Evolutionary conservation across 1,140 invertebrate genomes (phyloP).

Genomic region (Carcinoscorpius rotundicauda): DNA sequence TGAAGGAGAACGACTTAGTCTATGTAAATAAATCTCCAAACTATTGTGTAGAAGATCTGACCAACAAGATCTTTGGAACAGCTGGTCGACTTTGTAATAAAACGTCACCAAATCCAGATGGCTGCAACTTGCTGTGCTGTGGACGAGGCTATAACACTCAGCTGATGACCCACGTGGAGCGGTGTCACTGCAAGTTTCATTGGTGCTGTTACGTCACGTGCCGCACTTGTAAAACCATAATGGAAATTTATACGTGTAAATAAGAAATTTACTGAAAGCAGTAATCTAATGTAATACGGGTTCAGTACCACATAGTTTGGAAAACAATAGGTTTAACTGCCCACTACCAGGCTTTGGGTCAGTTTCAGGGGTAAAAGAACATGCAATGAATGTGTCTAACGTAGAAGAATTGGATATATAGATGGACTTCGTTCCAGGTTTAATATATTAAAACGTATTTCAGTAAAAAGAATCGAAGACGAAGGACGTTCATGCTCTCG

Average conservation of each 20-base stretch:
- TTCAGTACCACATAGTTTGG: too few species aligned
- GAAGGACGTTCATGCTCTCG: too few species aligned
- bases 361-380: too few species aligned
- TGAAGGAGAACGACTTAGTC: constrained; percentile 37
- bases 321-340: too few species aligned
- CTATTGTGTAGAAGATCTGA: constrained; percentile 44
- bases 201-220: constrained; percentile 53
- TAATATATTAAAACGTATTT: too few species aligned
- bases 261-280: constrained; percentile 24
- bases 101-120: constrained; percentile 49
- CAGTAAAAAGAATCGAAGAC: too few species aligned
- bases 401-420: too few species aligned
- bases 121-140: constrained; percentile 50
- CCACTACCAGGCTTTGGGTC: too few species aligned
- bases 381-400: too few species aligned
- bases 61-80: constrained; percentile 47
- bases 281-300: too few species aligned
- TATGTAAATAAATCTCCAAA: constrained; percentile 51
- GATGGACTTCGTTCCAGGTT: too few species aligned
- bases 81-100: constrained; percentile 45
- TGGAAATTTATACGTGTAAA: constrained; percentile 45
- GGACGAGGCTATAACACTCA: constrained; percentile 49
- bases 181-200: constrained; percentile 48
- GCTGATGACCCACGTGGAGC: constrained; percentile 29
- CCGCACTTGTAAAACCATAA: constrained; percentile 43